A percentile compares a stretch with the other conserved stretches of the same genome.
These are phyloP conservation scores for Okapia johnstoni DNA, from an alignment of 2,113 vertebrate genomes.

Conservation along the genomic window DNA sequence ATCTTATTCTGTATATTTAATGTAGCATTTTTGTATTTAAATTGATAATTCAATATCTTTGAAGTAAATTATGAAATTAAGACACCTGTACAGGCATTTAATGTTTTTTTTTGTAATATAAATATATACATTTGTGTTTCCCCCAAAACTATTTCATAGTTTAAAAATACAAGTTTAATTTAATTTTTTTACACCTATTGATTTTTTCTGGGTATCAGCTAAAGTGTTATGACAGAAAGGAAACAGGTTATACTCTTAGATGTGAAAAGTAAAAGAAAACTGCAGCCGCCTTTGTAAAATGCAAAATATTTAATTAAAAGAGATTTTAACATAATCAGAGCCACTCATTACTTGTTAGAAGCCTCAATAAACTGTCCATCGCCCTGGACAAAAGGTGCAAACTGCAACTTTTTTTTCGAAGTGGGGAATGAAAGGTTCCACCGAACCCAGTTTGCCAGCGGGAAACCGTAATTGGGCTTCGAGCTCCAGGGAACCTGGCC, in stretches of 20 bases:
- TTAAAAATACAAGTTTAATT: conserved; percentile 86
- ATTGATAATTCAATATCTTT: conserved; percentile 99
- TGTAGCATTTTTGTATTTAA: conserved; percentile 99
- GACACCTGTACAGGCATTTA: conserved; percentile 93
- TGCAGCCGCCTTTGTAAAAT: conserved; percentile 80
- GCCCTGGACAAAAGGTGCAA: conserved; percentile 55
- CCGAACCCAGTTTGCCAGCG: background rate
- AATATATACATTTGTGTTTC: conserved; percentile 88
- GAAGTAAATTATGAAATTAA: conserved; percentile 99
- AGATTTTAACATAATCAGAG: conserved; percentile 80
- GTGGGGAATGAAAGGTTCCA: conserved; percentile 5
- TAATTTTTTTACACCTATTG: conserved; percentile 85
- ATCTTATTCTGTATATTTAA: conserved; percentile 99
- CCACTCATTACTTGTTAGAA: conserved; percentile 71
- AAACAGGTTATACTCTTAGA: conserved; percentile 76
- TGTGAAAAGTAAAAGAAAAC: conserved; percentile 67
- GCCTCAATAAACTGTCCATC: conserved; percentile 57
- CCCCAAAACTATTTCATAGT: conserved; percentile 85
- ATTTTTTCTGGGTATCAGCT: conserved; percentile 79
- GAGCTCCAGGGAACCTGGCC: background rate
- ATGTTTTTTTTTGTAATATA: conserved; percentile 87
- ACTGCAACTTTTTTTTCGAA: conserved; percentile 44
- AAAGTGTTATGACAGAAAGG: conserved; percentile 73
- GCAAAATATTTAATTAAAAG: conserved; percentile 84
- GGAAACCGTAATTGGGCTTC: background rate